Evolutionary conservation across 2,888 invertebrate genomes (phyloP), one percentile per base, ranked within the genome.

Genomic region (Eilema depressum): DNA sequence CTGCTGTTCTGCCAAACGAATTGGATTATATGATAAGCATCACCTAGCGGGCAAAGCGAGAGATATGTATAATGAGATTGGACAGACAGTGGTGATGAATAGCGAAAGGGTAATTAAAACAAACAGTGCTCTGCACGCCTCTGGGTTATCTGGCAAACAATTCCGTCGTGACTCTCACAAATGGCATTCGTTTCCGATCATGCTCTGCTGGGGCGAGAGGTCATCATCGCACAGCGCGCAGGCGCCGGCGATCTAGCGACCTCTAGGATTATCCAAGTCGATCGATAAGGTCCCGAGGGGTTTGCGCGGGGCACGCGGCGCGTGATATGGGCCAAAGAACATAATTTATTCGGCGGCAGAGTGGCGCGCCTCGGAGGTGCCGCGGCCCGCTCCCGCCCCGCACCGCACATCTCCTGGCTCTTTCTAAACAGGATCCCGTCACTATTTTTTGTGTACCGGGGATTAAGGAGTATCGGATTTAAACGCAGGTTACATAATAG

Each of bases 331-430:
- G 83, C 90, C 89, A 86, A 88, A 89, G 91, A 89, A 87, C 89
- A 90, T 94, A 94, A 94, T 94, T 92, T 93, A 94, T 94, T 93
- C 94, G 94, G 95, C 95, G 94, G 94, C 94, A 92, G 91, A 82
- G 92, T 92, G 95, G 93, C 94, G 94, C 93, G 93, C 86, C 92
- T 88, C 85, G 85, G 86, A 92, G 92, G 92, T 92, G 92, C 92
- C 91, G 87, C 84, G 80, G 65, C 84, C 86, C 88, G 86, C 86
- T 75, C 84, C 85, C 75, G 77, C 83, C 86, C 68, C 73, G 66
- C 80, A 57, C 77, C 81, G 79, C 81, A 62, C 87, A 83, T 83
- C 85, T 84, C 85, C 71, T 83, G 79, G 76, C 78, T 85, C 80
- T 83, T 82, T 85, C 84, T 77, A 86, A 91, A 91, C 92, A 90